A percentile compares a stretch with the other conserved stretches of the same genome.
These are phyloP conservation scores for Dendrocincla tyrannina DNA, from an alignment of 2,797 vertebrate species.

Conservation along the genomic window DNA sequence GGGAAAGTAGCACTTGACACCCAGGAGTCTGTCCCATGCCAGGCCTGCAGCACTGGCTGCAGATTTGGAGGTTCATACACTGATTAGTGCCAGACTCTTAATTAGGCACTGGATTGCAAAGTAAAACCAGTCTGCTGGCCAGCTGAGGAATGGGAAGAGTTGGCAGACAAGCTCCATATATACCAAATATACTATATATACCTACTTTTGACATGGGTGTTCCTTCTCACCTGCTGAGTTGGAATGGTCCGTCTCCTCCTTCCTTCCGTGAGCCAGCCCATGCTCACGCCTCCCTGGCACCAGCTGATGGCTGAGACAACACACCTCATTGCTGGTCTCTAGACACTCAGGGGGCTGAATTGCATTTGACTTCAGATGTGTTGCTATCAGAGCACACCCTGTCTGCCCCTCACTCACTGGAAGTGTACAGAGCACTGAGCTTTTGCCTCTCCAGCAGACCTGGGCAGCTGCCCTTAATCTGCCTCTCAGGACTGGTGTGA, in stretches of 20 bases:
- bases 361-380: neutral
- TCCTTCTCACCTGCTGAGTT: neutral
- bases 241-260: neutral
- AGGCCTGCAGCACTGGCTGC: neutral
- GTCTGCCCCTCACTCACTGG: neutral
- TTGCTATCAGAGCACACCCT: neutral
- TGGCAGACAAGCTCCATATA: neutral
- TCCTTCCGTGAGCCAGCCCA: neutral
- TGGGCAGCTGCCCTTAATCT: neutral
- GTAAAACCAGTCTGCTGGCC: neutral
- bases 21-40: neutral
- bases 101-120: neutral
- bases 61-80: no score
- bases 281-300: neutral
- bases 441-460: neutral
- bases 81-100: neutral
- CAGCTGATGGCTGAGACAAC: neutral
- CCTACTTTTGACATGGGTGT: neutral
- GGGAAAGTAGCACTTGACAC: neutral
- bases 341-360: neutral
- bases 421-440: neutral
- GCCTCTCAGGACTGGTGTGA: neutral
- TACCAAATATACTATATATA: neutral
- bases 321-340: neutral
- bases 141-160: neutral